Conservation (phyloP, 2,113 vertebrate genomes). For the Daboia siamensis region DNA sequence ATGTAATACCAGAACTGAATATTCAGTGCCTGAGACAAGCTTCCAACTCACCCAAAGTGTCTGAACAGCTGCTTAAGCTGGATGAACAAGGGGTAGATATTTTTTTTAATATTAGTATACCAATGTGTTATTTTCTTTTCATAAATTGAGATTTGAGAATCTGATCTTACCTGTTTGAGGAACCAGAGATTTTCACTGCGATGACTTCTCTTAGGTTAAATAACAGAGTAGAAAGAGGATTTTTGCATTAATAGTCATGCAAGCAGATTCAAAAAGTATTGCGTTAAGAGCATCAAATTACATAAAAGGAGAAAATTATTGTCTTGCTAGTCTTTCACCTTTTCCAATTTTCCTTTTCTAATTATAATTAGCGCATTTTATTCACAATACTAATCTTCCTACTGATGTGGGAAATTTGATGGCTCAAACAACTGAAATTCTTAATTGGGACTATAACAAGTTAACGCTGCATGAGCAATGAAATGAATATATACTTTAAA, state of each 20-base stretch:
- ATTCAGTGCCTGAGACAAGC: slow-evolving; percentile 90
- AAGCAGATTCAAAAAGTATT: neutral
- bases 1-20: slow-evolving; percentile 90
- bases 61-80: slow-evolving; percentile 91
- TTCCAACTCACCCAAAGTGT: slow-evolving; percentile 85
- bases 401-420: neutral
- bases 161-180: neutral
- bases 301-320: neutral
- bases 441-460: slow-evolving; percentile 17
- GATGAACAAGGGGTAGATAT: slow-evolving; percentile 94
- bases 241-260: neutral
- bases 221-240: neutral
- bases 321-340: neutral
- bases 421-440: slow-evolving; percentile 11
- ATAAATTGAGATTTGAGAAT: neutral
- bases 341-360: neutral
- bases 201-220: slow-evolving; percentile 10
- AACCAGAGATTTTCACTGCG: neutral
- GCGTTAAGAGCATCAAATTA: neutral
- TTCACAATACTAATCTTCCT: neutral
- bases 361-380: neutral
- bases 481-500: neutral
- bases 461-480: slow-evolving; percentile 18
- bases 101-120: neutral
- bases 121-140: neutral